Conservation (phyloP, 2,113 vertebrate species). For the Bos javanicus region DNA sequence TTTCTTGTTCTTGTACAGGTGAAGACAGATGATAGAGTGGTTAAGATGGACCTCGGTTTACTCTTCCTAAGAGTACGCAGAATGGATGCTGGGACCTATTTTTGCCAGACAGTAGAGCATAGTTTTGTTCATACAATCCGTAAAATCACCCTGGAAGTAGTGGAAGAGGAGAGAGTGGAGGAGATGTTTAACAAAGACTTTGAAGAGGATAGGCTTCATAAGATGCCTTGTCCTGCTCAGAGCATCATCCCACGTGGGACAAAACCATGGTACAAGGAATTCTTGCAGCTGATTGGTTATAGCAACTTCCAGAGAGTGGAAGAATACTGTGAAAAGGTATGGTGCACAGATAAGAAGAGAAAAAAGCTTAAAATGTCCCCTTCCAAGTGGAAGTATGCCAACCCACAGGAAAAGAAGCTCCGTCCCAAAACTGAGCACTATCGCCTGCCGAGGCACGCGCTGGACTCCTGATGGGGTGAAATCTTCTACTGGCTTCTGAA, state of each 20-base stretch:
- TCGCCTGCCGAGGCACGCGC: slow-evolving; percentile 88
- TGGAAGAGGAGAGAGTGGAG: slow-evolving; percentile 87
- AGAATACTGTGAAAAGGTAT: slow-evolving; percentile 97
- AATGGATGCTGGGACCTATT: slow-evolving; percentile 90
- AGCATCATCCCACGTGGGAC: slow-evolving; percentile 78
- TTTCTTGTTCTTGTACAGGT: slow-evolving; percentile 82
- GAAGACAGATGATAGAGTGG: slow-evolving; percentile 88
- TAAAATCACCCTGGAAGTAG: slow-evolving; percentile 88
- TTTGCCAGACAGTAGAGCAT: slow-evolving; percentile 95
- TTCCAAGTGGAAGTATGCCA: slow-evolving; percentile 87
- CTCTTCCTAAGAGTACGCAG: slow-evolving; percentile 88
- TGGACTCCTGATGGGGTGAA: slow-evolving; percentile 80
- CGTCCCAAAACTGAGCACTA: slow-evolving; percentile 85
- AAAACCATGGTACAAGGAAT: slow-evolving; percentile 96
- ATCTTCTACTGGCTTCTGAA: neutral
- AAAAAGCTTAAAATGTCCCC: slow-evolving; percentile 90
- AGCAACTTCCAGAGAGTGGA: slow-evolving; percentile 94
- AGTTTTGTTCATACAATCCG: slow-evolving; percentile 91
- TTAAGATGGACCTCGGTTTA: slow-evolving; percentile 92
- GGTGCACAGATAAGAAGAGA: slow-evolving; percentile 93
- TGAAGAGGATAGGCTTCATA: slow-evolving; percentile 79
- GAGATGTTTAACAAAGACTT: slow-evolving; percentile 81
- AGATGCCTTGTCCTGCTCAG: slow-evolving; percentile 81
- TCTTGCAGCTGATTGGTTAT: slow-evolving; percentile 95
- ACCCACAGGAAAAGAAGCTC: slow-evolving; percentile 84